phyloP scores from a whole-genome alignment of 1,140 invertebrate genomes.

The Nixonia krombeini region DNA sequence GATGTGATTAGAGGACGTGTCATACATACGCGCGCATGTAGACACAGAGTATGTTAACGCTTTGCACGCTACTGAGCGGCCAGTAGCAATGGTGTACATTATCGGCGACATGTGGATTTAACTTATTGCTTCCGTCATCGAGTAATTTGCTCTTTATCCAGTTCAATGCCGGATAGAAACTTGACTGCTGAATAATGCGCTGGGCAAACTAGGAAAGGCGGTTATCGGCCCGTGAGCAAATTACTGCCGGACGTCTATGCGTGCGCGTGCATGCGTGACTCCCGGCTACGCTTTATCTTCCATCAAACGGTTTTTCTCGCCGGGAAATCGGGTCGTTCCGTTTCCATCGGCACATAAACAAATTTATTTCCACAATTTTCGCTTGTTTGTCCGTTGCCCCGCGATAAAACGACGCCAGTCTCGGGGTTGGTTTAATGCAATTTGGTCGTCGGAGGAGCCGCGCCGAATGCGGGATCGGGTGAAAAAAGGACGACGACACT shows the following conservation, averaged over 20 bases:
- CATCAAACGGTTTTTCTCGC: no score
- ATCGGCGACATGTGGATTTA: slow-evolving; percentile 45
- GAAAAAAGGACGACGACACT: not conserved
- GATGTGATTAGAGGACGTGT: slow-evolving; percentile 28
- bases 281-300: no score
- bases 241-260: slow-evolving; percentile 25
- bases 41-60: slow-evolving; percentile 37
- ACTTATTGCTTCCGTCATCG: slow-evolving; percentile 57
- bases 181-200: slow-evolving; percentile 46
- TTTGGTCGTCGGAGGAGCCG: no score
- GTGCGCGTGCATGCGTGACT: no score
- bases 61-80: slow-evolving; percentile 33
- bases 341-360: no score
- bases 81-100: slow-evolving; percentile 40
- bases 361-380: no score
- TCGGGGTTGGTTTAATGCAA: no score
- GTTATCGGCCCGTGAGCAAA: slow-evolving; percentile 44
- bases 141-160: slow-evolving; percentile 56
- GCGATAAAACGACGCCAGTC: no score
- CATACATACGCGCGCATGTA: slow-evolving; percentile 27
- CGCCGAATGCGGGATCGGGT: no score
- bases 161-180: slow-evolving; percentile 30
- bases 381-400: no score
- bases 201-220: slow-evolving; percentile 54
- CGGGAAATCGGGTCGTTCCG: no score